A percentile compares a stretch with the other conserved stretches of the same genome.
Conservation (phyloP, 2,797 vertebrate genomes). For the Dromococcyx pavoninus region DNA sequence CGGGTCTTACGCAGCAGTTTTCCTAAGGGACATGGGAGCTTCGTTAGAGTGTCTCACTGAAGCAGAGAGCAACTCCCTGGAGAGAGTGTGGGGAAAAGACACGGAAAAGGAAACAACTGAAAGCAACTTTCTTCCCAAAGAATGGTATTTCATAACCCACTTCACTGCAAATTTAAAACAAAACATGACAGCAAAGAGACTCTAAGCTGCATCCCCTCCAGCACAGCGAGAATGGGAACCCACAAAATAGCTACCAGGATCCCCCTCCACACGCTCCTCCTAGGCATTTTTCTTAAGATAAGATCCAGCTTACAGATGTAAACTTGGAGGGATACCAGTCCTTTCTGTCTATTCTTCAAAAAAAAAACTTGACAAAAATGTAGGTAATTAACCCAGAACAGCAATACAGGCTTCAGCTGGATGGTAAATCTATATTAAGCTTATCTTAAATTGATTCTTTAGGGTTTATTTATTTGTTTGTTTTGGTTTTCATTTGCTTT, state of each 20-base stretch:
- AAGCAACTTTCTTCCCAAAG: not conserved
- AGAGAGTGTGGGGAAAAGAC: not conserved
- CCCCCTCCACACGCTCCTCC: not conserved
- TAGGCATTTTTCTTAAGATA: not conserved
- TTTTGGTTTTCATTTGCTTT: not conserved
- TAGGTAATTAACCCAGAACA: not conserved
- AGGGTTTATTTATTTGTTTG: not conserved
- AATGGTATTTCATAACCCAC: not conserved
- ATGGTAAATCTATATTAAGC: not conserved
- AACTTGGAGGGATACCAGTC: not conserved
- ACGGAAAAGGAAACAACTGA: not conserved
- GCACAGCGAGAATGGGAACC: not conserved
- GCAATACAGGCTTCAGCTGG: not conserved
- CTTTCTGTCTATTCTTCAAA: not conserved
- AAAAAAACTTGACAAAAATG: not conserved
- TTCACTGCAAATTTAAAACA: not conserved
- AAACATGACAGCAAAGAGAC: not conserved
- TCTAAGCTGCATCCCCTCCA: not conserved
- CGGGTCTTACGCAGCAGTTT: not conserved
- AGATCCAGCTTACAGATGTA: not conserved
- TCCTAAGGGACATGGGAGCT: not conserved
- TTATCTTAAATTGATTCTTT: not conserved
- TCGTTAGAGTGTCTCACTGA: fast-evolving
- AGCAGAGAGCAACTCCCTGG: not conserved
- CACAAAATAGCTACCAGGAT: not conserved